phyloP scores from a whole-genome alignment of 92 coral and sea anemone genomes.

The Palythoa caribaeorum region DNA sequence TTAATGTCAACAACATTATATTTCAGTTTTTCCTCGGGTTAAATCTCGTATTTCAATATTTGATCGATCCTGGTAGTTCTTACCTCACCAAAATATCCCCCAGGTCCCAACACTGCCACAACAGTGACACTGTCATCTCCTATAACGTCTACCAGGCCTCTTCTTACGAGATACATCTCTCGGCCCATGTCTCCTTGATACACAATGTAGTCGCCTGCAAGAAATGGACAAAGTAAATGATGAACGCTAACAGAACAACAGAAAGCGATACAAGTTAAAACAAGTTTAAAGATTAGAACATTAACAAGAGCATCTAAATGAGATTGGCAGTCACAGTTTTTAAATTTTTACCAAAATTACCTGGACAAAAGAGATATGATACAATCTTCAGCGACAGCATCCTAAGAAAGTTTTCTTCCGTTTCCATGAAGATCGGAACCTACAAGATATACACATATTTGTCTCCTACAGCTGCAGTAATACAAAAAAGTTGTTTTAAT shows the following conservation, averaged over 20 bases:
- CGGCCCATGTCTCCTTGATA: slow-evolving; percentile 96
- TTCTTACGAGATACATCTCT: slow-evolving; percentile 88
- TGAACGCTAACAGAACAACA: neutral
- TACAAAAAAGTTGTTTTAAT: neutral
- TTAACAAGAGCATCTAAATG: neutral
- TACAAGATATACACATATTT: neutral
- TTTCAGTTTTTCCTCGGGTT: neutral
- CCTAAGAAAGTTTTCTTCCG: slow-evolving; percentile 73
- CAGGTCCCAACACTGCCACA: slow-evolving; percentile 87
- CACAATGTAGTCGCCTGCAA: slow-evolving; percentile 77
- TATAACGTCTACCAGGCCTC: slow-evolving; percentile 85
- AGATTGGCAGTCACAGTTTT: neutral
- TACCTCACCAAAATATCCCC: slow-evolving; percentile 93
- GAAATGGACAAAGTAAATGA: neutral
- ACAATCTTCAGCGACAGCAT: slow-evolving; percentile 70
- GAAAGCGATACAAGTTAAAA: neutral
- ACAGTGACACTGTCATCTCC: slow-evolving; percentile 75
- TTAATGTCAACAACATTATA: too few species aligned
- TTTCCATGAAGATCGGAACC: slow-evolving; percentile 89
- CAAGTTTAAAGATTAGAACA: neutral
- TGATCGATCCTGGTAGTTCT: neutral
- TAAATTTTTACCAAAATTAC: slow-evolving; percentile 12
- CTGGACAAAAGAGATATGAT: slow-evolving; percentile 85
- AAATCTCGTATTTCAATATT: neutral
- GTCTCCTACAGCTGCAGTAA: neutral